These are phyloP conservation scores for Crambe crambe DNA, from an alignment of 37 sponge, comb jelly and placozoan genomes.

Conservation along the genomic window DNA sequence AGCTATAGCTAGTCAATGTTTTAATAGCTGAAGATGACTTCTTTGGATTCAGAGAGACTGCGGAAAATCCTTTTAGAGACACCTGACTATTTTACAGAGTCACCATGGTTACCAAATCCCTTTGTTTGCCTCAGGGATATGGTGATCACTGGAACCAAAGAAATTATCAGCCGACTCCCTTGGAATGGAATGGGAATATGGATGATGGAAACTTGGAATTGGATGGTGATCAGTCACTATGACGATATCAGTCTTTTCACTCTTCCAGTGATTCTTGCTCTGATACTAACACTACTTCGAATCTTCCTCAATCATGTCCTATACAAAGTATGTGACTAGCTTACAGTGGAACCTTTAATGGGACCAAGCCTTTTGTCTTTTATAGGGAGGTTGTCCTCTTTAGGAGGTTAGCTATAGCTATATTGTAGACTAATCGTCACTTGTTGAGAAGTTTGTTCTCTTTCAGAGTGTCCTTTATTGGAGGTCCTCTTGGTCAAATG, in stretches of 20 bases:
- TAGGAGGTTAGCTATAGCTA: too few species aligned
- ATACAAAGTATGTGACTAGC: conserved; percentile 38
- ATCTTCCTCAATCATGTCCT: conserved; percentile 24
- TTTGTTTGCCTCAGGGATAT: conserved; percentile 31
- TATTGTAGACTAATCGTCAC: too few species aligned
- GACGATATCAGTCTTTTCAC: conserved; percentile 4
- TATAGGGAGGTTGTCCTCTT: too few species aligned
- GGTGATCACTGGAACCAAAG: neutral
- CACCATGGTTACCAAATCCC: conserved; percentile 64
- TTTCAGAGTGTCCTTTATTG: too few species aligned
- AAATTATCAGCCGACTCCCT: conserved; percentile 17
- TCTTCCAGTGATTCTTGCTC: conserved; percentile 9
- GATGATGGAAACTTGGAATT: conserved; percentile 45
- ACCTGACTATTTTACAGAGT: conserved; percentile 34
- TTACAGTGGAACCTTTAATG: neutral
- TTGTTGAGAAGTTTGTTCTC: too few species aligned
- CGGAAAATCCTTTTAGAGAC: conserved; percentile 9
- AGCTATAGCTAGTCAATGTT: too few species aligned
- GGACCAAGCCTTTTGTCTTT: neutral
- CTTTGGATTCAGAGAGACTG: too few species aligned
- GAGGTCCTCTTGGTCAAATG: too few species aligned
- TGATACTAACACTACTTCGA: conserved; percentile 39
- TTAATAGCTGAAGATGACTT: too few species aligned
- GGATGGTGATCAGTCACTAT: conserved; percentile 1
- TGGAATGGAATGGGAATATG: conserved; percentile 52